These are phyloP conservation scores for Proales similis DNA, from an alignment of 1,140 invertebrate genomes.

Conservation along the genomic window DNA sequence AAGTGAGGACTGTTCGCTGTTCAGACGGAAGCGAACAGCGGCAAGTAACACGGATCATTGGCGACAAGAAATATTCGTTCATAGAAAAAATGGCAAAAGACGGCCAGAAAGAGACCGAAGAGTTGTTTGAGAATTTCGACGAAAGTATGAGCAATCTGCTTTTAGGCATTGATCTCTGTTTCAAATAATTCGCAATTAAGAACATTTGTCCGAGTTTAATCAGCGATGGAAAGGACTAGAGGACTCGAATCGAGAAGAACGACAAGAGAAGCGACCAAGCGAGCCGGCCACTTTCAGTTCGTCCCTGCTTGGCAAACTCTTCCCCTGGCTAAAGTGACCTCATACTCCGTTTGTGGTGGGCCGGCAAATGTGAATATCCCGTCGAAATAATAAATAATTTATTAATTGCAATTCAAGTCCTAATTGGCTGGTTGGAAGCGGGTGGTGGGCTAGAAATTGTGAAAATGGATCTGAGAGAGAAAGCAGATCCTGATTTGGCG, in stretches of 20 bases:
- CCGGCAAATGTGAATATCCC: too few relatives aligned
- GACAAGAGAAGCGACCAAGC: neutral
- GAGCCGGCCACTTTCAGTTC: neutral
- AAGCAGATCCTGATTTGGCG: too few relatives aligned
- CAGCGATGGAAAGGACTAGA: constrained; percentile 21
- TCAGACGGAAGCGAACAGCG: constrained; percentile 20
- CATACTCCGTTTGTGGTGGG: too few relatives aligned
- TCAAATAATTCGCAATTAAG: too few relatives aligned
- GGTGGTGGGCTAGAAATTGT: too few relatives aligned
- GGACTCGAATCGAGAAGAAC: neutral
- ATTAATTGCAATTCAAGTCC: too few relatives aligned
- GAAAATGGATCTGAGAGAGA: too few relatives aligned
- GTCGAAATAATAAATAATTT: too few relatives aligned
- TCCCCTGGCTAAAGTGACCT: constrained; percentile 22
- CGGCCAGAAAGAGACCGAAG: constrained; percentile 22
- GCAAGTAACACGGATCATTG: constrained; percentile 30
- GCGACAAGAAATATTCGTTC: constrained; percentile 17
- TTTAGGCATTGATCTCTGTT: too few relatives aligned
- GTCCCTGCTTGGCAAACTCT: constrained; percentile 8
- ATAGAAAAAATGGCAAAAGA: constrained; percentile 15
- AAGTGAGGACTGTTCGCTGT: constrained; percentile 30
- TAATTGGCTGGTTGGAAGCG: too few relatives aligned
- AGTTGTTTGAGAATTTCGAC: constrained; percentile 31
- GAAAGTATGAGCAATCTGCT: too few relatives aligned
- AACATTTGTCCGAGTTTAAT: constrained; percentile 16